Evolutionary conservation across 2,888 invertebrate genomes (phyloP), one percentile per base, ranked within the genome.

Genomic region (Ennomos fuscantarius): DNA sequence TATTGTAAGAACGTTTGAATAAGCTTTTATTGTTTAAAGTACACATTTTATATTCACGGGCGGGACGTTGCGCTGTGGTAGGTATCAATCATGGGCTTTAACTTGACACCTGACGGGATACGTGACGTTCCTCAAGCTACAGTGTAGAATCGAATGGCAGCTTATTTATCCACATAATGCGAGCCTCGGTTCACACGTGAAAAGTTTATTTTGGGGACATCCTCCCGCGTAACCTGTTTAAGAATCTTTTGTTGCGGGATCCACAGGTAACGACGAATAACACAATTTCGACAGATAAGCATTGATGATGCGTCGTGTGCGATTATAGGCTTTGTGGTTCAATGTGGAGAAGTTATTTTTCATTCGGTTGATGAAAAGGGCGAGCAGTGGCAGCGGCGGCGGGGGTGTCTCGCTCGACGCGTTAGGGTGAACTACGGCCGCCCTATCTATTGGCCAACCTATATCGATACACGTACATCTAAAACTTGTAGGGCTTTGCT

Each of bases 181-280:
- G 62, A 72, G 66, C 65, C 68, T 70, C 70, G 63, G 69, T 68
- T 73, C 64, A 66, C 70, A 75, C 63, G 63, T 74, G 56, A 76
- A 76, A 78, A 78, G 66, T 82, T 79, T 80, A 79, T 79, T 76
- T 69, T 74, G 66, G 62, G 65, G 66, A 72, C 72, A 72, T 72
- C 72, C 78, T 74, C 68, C 67, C 71, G 69, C 66, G 62, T 80
- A 84, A 82, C 78, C 78, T 73, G 75, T 80, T 83, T 81, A 69
- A 74, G 72, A 76, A 80, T 76, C 78, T 79, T 81, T 85, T 83
- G 80, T 82, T 72, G 68, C 60, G 61, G 56, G 74, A 81, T 83
- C 78, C 67, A 80, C 82, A 86, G 81, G 82, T 86, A 84, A 80
- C 71, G 69, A 73, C 73, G 72, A 76, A 81, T 81, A 82, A 79